phyloP scores from a whole-genome alignment of 2,113 vertebrate genomes.

The Anhinga anhinga region DNA sequence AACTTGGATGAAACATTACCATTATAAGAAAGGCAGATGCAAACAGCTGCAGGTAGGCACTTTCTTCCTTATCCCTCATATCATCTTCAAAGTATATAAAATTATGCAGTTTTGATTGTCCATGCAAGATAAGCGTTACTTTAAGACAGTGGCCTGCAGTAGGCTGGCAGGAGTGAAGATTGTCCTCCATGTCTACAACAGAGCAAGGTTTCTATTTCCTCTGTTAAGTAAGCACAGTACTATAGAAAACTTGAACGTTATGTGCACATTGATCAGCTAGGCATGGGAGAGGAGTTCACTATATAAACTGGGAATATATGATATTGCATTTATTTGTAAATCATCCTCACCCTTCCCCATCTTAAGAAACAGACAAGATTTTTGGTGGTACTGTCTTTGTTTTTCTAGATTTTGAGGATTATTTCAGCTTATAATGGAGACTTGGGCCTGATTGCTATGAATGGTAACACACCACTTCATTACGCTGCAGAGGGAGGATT shows the following conservation, averaged over 20 bases:
- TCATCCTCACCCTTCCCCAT: not conserved
- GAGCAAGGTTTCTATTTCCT: not conserved
- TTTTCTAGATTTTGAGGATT: conserved; percentile 75
- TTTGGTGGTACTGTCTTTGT: not conserved
- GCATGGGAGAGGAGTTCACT: not conserved
- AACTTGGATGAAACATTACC: not conserved
- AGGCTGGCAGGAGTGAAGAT: not conserved
- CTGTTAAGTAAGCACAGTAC: not conserved
- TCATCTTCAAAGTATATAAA: not conserved
- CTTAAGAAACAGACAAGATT: not conserved
- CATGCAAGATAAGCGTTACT: not conserved
- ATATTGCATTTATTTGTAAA: not conserved
- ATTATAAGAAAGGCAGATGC: not conserved
- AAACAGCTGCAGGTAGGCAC: not conserved
- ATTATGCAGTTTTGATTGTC: not conserved
- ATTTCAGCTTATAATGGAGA: conserved; percentile 84
- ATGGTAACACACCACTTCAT: conserved; percentile 87
- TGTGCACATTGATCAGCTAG: not conserved
- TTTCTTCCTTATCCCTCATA: not conserved
- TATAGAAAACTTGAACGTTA: not conserved
- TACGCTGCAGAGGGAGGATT: conserved; percentile 85
- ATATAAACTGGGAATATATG: not conserved
- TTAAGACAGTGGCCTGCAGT: not conserved
- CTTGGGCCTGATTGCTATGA: conserved; percentile 77
- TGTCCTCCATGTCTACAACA: not conserved